These are phyloP conservation scores for Leptinotarsa juncta DNA, from an alignment of 2,888 invertebrate genomes.

Conservation along the genomic window DNA sequence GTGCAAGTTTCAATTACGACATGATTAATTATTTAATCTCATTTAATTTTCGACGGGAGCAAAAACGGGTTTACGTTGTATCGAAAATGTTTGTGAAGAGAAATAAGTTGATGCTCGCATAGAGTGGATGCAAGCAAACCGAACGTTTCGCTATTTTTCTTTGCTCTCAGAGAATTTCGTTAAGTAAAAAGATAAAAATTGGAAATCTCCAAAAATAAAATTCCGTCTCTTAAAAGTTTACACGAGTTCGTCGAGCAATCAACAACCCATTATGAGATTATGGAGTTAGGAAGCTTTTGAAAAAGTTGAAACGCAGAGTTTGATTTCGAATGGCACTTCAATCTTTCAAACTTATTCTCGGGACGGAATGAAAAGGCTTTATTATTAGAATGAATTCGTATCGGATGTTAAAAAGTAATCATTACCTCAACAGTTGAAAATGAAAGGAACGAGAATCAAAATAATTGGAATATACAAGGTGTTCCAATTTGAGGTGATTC, in stretches of 20 bases:
- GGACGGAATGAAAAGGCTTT: neutral
- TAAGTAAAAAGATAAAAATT: neutral
- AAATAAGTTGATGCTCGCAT: slow-evolving; percentile 10
- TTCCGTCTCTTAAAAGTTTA: neutral
- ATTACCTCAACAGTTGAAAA: neutral
- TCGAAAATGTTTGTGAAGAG: slow-evolving; percentile 37
- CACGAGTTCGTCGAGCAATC: slow-evolving; percentile 16
- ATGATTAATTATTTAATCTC: slow-evolving; percentile 46
- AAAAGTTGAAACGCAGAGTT: slow-evolving; percentile 14
- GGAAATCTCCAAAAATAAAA: slow-evolving; percentile 4
- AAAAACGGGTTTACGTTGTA: slow-evolving; percentile 37
- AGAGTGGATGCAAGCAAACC: slow-evolving; percentile 11
- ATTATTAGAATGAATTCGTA: neutral
- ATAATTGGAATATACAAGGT: neutral
- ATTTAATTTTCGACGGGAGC: slow-evolving; percentile 41
- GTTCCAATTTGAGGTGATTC: neutral
- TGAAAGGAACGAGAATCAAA: neutral
- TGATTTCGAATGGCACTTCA: slow-evolving; percentile 8
- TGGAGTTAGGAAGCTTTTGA: slow-evolving; percentile 12
- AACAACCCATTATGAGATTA: slow-evolving; percentile 19
- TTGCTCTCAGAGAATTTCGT: neutral
- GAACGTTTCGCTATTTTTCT: neutral
- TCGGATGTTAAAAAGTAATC: neutral
- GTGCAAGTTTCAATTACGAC: slow-evolving; percentile 43
- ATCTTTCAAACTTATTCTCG: neutral